Percentiles rank a stretch among this genome's conserved stretches.
Evolutionary conservation across 2,113 vertebrate species (phyloP).

Genomic region (Xenopus borealis): DNA sequence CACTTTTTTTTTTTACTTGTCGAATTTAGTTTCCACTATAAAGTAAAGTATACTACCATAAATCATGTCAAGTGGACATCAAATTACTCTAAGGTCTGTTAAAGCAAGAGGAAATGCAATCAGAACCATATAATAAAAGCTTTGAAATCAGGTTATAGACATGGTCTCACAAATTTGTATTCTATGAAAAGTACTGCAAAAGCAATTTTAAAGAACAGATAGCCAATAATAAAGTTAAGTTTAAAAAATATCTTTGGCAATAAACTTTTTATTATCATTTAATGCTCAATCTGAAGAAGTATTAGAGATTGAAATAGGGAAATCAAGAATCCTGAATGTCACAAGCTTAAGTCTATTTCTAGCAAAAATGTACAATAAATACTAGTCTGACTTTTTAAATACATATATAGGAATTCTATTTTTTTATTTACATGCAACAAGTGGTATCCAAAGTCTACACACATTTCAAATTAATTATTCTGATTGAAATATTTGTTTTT

Average conservation of each 20-base stretch:
- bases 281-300: neutral
- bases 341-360: too few relatives aligned
- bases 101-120: slow-evolving; percentile 18
- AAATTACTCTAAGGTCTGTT: slow-evolving; percentile 25
- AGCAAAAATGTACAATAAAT: too few relatives aligned
- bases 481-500: too few relatives aligned
- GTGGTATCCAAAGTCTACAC: too few relatives aligned
- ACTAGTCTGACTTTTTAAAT: too few relatives aligned
- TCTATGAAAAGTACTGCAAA: slow-evolving; percentile 27
- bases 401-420: too few relatives aligned
- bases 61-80: slow-evolving; percentile 40
- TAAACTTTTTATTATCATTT: slow-evolving; percentile 4
- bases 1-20: slow-evolving; percentile 16
- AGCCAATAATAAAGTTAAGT: slow-evolving; percentile 24
- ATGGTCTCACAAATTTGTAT: slow-evolving; percentile 27
- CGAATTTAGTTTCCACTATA: slow-evolving; percentile 11
- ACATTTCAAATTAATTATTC: too few relatives aligned
- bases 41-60: slow-evolving; percentile 27
- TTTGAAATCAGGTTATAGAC: slow-evolving; percentile 29
- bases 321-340: too few relatives aligned
- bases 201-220: slow-evolving; percentile 39
- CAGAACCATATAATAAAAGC: slow-evolving; percentile 27
- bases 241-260: neutral
- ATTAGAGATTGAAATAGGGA: neutral
- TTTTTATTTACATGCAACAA: too few relatives aligned